Percentiles rank a stretch among this genome's conserved stretches.
These are phyloP conservation scores for Ctenomys sociabilis DNA, from an alignment of 2,113 vertebrate genomes.

Conservation along the genomic window DNA sequence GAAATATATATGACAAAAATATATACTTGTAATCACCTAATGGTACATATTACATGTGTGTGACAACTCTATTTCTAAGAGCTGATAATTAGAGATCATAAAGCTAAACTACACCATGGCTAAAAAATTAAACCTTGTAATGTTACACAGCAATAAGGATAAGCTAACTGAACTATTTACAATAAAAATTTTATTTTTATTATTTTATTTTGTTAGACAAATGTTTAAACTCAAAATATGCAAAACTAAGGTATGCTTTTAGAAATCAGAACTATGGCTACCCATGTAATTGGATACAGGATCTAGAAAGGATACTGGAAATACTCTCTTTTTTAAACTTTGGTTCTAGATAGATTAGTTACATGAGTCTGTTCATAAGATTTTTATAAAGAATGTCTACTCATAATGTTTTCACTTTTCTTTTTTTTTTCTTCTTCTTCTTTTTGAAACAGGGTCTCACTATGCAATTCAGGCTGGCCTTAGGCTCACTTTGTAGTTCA, in stretches of 20 bases:
- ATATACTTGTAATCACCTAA: not conserved
- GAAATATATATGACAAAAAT: not conserved
- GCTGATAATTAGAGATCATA: conserved; percentile 18
- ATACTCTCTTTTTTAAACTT: not conserved
- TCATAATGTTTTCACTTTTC: not conserved
- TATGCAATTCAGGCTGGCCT: too few relatives aligned
- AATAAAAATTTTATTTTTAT: conserved; percentile 6
- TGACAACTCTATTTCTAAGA: not conserved
- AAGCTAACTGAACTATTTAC: not conserved
- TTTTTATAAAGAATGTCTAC: not conserved
- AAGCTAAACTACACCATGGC: not conserved
- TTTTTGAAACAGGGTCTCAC: too few relatives aligned
- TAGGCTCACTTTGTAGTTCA: too few relatives aligned
- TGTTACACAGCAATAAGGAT: not conserved
- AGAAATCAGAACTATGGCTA: not conserved
- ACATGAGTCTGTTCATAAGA: not conserved
- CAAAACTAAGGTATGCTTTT: not conserved
- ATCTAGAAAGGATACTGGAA: not conserved
- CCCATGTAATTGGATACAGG: not conserved
- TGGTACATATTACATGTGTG: not conserved
- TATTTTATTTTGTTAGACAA: not conserved
- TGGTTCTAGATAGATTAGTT: not conserved
- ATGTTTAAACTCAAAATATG: not conserved
- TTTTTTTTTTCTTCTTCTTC: too few relatives aligned
- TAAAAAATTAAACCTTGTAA: not conserved